Percentiles rank a stretch among this genome's conserved stretches.
Evolutionary conservation across 2,113 vertebrate species (phyloP).

Genomic region (Lophochroa leadbeateri): DNA sequence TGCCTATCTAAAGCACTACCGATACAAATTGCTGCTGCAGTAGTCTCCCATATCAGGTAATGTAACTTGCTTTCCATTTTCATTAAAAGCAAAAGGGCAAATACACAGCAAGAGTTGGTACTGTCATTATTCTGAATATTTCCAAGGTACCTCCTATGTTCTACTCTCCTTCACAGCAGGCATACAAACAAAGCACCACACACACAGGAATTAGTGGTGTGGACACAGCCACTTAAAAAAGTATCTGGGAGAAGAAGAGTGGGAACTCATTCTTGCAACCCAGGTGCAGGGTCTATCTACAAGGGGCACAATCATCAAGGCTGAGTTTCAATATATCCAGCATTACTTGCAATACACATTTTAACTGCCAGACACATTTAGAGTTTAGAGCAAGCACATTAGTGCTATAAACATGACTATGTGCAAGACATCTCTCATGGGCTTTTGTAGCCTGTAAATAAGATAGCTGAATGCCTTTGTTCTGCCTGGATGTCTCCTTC

Average conservation of each 20-base stretch:
- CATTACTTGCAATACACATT: neutral
- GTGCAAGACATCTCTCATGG: neutral
- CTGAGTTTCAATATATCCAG: neutral
- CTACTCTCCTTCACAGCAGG: neutral
- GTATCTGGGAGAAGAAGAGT: neutral
- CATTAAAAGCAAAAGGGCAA: neutral
- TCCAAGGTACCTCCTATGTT: neutral
- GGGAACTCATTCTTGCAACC: neutral
- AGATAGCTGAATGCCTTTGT: neutral
- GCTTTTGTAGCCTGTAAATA: neutral
- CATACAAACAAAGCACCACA: neutral
- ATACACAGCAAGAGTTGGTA: neutral
- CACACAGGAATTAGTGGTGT: no score
- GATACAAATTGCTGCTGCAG: neutral
- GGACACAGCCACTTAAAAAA: neutral
- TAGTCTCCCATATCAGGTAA: neutral
- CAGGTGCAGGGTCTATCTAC: neutral
- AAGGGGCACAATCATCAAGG: neutral
- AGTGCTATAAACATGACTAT: neutral
- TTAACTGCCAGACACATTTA: neutral
- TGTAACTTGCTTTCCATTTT: neutral
- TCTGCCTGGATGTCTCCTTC: neutral
- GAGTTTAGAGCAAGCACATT: neutral
- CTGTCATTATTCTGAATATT: neutral
- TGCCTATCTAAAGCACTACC: neutral